Evolutionary conservation across 2,888 invertebrate species (phyloP), one percentile per base, ranked within the genome.

Genomic region (Ophioninae sp.): DNA sequence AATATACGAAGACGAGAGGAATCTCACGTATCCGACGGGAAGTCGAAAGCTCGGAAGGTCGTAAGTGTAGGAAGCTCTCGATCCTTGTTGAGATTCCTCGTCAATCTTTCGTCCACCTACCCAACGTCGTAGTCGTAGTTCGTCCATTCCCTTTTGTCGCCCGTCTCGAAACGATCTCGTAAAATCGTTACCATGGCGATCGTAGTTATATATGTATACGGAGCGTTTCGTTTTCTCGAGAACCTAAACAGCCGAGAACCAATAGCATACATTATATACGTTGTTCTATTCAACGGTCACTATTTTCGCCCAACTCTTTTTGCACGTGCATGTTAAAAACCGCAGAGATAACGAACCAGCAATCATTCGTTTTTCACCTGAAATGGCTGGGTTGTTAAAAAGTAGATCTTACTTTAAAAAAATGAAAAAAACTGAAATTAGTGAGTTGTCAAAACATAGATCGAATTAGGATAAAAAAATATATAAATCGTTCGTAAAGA

Each of bases 151-250:
- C 64, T 79, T 72, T 80, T 80, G 73, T 83, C 73, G 69, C 73
- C 51, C 59, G 59, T 69, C 78, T 23, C 63, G 78, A 71, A 81
- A 83, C 77, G 83, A 74, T 75, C 80, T 72, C 81, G 77, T 83
- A 83, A 83, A 83, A 81, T 83, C 74, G 64, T 68, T 77, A 71
- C 74, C 74, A 76, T 75, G 61, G 69, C 79, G 58, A 80, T 68
- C 56, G 30, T 65, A 63, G 59, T 69, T 63, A 59, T 59, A 59
- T 9, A 20, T 8, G 13, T 64, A 51, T 71, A 56, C 22, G 20
- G 65, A 65, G 64, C 72, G 77, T 69, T 73, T n/a, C 69, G 22
- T 61, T 74, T 64, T 64, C 71, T 69, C 10, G n/a, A 56, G 71
- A 72, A 39, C 39, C 37, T 63, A 75, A 64, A 71, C 75, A 79